phyloP scores from a whole-genome alignment of 2,888 invertebrate species.

The Thalpophila matura region DNA sequence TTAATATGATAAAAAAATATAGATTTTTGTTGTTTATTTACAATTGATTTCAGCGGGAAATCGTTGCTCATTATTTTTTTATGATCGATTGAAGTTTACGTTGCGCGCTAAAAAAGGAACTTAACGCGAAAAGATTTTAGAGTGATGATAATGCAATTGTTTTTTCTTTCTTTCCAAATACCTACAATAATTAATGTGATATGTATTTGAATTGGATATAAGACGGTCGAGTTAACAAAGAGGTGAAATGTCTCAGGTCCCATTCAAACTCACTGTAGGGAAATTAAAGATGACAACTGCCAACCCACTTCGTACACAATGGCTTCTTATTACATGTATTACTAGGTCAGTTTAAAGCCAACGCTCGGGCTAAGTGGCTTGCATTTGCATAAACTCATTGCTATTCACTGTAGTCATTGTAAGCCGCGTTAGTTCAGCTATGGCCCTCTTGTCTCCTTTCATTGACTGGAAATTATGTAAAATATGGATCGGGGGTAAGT shows the following conservation, averaged over 20 bases:
- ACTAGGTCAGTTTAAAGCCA: constrained; percentile 39
- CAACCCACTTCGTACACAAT: constrained; percentile 18
- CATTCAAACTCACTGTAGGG: constrained; percentile 18
- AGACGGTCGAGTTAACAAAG: background rate
- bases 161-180: too few relatives aligned
- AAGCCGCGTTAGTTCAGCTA: constrained; percentile 35
- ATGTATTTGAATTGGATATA: background rate
- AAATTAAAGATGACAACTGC: constrained; percentile 26
- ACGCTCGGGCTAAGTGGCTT: constrained; percentile 32
- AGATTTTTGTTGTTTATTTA: too few relatives aligned
- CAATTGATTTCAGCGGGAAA: too few relatives aligned
- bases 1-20: too few relatives aligned
- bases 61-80: too few relatives aligned
- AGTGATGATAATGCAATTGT: too few relatives aligned
- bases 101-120: too few relatives aligned
- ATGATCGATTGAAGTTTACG: too few relatives aligned
- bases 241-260: background rate
- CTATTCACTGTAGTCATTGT: constrained; percentile 50
- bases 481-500: constrained; percentile 48
- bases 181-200: too few relatives aligned
- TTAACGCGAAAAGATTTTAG: too few relatives aligned
- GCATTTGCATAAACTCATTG: constrained; percentile 54
- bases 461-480: constrained; percentile 49
- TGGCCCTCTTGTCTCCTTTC: constrained; percentile 16
- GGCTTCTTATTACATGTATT: constrained; percentile 86